A percentile compares a stretch with the other conserved stretches of the same genome.
Conservation (phyloP, 1,140 invertebrate species). For the Drosophila nasuta region DNA sequence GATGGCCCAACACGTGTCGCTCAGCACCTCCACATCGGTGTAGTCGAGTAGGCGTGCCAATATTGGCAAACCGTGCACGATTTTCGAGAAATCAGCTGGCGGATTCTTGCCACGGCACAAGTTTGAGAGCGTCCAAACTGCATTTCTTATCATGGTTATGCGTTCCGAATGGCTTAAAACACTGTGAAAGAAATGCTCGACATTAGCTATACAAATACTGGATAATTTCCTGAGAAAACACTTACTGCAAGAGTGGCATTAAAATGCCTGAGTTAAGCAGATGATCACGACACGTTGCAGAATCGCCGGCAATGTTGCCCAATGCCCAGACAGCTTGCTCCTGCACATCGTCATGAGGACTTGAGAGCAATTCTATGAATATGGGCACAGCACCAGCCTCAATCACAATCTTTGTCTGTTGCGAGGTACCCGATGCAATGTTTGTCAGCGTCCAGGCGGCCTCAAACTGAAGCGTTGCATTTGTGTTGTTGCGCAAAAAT, state of each 20-base stretch:
- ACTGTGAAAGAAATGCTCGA: conserved; percentile 85
- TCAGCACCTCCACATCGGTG: conserved; percentile 95
- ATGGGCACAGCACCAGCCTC: conserved; percentile 97
- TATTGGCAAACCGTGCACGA: conserved; percentile 93
- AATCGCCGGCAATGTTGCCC: conserved; percentile 97
- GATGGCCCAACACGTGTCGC: conserved; percentile 98
- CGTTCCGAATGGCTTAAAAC: conserved; percentile 92
- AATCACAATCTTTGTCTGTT: conserved; percentile 96
- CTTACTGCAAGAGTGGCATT: conserved; percentile 94
- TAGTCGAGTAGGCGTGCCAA: conserved; percentile 95
- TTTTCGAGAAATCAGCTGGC: conserved; percentile 96
- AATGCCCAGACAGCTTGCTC: conserved; percentile 99
- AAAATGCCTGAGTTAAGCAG: conserved; percentile 95
- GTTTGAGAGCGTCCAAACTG: conserved; percentile 99
- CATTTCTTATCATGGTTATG: conserved; percentile 97
- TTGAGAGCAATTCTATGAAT: conserved; percentile 93
- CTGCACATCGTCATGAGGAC: conserved; percentile 96
- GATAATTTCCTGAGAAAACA: conserved; percentile 42
- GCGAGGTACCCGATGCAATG: conserved; percentile 98
- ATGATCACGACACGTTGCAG: conserved; percentile 95
- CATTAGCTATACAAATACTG: conserved; percentile 26
- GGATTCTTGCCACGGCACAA: conserved; percentile 98
- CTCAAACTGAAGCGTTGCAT: conserved; percentile 96
- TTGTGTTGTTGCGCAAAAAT: conserved; percentile 93
- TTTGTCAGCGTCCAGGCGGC: conserved; percentile 99